These are phyloP conservation scores for Chondrosia reniformis DNA, from an alignment of 37 sponge, comb jelly and placozoan species.

Conservation along the genomic window DNA sequence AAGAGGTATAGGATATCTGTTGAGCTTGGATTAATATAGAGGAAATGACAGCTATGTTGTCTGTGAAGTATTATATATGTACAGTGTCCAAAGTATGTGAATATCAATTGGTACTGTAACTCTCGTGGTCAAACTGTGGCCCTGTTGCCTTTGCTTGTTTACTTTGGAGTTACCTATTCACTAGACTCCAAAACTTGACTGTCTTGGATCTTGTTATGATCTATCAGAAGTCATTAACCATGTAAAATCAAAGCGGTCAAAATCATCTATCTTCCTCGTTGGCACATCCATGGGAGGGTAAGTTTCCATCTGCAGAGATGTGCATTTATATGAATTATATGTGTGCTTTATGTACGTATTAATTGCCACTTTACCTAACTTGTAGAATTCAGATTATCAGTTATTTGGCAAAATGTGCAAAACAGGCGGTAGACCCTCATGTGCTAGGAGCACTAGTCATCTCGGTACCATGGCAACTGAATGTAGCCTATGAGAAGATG, in stretches of 20 bases:
- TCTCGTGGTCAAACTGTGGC: no score
- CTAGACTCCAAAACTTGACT: constrained; percentile 53
- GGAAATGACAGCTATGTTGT: no score
- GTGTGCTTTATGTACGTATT: no score
- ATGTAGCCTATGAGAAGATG: constrained; percentile 1
- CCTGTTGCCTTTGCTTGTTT: no score
- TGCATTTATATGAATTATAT: not conserved
- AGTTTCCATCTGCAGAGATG: not conserved
- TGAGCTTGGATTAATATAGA: no score
- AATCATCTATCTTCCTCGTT: constrained; percentile 31
- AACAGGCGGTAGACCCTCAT: constrained; percentile 5
- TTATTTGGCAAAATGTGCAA: not conserved
- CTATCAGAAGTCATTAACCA: constrained; percentile 36
- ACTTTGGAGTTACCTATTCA: not conserved
- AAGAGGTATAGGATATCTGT: no score
- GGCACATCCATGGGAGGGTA: constrained; percentile 66
- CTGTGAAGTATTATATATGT: no score
- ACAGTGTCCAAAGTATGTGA: no score
- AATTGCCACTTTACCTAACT: no score
- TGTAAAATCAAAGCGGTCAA: constrained; percentile 5
- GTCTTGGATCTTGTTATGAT: constrained; percentile 35
- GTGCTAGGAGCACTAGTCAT: constrained; percentile 29
- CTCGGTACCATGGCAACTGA: constrained; percentile 51
- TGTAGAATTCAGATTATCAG: constrained; percentile 19
- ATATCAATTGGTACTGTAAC: no score